Base-by-base conservation (phyloP, 2,113 vertebrate genomes). In the Falco punctatus region DNA sequence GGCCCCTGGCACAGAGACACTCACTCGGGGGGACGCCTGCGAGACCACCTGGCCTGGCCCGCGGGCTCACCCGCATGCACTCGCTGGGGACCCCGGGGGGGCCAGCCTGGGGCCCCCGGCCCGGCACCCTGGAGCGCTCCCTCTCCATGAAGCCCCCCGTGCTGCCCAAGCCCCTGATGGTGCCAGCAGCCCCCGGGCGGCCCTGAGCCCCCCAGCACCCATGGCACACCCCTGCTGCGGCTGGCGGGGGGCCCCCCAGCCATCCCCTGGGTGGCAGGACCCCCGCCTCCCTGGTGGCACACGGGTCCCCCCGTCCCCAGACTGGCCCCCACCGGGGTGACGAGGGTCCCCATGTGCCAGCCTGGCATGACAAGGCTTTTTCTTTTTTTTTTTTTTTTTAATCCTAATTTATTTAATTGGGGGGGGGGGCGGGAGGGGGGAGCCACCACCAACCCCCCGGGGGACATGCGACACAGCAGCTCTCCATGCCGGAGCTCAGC, bases 161-260 rank as follows among this genome's bases (percentile, higher is more conserved):
- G 61, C 89, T 86, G 32, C 89, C 94, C 86, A 96, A 96, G 28
- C 94, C 94, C 42, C 73, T 66, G 32, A 64, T 69, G 74, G 48
- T 54, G 58, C 87, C 90, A 0, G 24, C n/a, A 1, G 59, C 69
- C 11, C 70, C 78, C 0, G 74, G 54, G 23, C 17, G 14, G 59
- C 86, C 79, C 70, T 96, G 92, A 96, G 33, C 15, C 20, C 59
- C 21, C 23, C 58, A 12, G 67, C 57, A 7, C 81, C 48, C 58
- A 16, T 9, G 40, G 66, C 66, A 55, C 28, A 10, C n/a, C 40
- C 35, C 52, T 15, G 33, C 40, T 13, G 32, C 4, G 1, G 23
- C 11, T 48, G 28, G 11, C 1, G 2, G 23, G 4, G 58, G 30
- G 27, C 6, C 3, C 23, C 12, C 3, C 1, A 65, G 77, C 35